These are phyloP conservation scores for Catostylus mosaicus DNA, from an alignment of 30 jellyfish, hydroid and myxozoan species.

Conservation along the genomic window DNA sequence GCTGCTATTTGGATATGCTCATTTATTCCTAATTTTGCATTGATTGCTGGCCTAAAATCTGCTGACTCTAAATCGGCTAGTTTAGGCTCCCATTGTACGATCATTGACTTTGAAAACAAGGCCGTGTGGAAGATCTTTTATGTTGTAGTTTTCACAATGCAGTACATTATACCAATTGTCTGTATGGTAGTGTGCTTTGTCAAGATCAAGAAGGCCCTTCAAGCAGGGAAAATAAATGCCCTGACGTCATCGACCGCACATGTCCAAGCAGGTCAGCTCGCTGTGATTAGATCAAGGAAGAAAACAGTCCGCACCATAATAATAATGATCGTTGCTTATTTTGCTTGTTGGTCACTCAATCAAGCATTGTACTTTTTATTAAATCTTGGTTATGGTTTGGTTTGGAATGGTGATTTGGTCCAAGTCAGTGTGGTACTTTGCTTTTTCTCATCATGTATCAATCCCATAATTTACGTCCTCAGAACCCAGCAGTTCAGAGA, in stretches of 20 bases:
- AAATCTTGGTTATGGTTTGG: constrained; percentile 62
- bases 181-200: constrained; percentile 70
- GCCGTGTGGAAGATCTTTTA: constrained; percentile 31
- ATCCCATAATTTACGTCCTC: constrained; percentile 72
- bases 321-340: constrained; percentile 58
- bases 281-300: constrained; percentile 41
- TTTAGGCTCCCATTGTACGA: constrained; percentile 79
- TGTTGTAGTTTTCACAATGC: constrained; percentile 50
- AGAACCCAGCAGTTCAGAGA: constrained; percentile 72
- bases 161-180: constrained; percentile 64
- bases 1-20: constrained; percentile 59
- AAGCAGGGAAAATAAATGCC: constrained; percentile 21
- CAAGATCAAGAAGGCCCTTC: constrained; percentile 50
- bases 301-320: constrained; percentile 62
- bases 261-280: constrained; percentile 50
- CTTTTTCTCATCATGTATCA: constrained; percentile 79
- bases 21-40: constrained; percentile 54
- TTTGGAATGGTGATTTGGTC: constrained; percentile 60
- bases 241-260: constrained; percentile 32
- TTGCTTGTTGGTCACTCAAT: constrained; percentile 78
- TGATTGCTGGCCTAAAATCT: constrained; percentile 55
- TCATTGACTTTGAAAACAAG: constrained; percentile 22
- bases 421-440: constrained; percentile 74
- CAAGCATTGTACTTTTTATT: constrained; percentile 52
- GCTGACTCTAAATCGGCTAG: constrained; percentile 52